These are phyloP conservation scores for Oryzias dopingdopingensis DNA, from an alignment of 2,797 vertebrate species.

Conservation along the genomic window DNA sequence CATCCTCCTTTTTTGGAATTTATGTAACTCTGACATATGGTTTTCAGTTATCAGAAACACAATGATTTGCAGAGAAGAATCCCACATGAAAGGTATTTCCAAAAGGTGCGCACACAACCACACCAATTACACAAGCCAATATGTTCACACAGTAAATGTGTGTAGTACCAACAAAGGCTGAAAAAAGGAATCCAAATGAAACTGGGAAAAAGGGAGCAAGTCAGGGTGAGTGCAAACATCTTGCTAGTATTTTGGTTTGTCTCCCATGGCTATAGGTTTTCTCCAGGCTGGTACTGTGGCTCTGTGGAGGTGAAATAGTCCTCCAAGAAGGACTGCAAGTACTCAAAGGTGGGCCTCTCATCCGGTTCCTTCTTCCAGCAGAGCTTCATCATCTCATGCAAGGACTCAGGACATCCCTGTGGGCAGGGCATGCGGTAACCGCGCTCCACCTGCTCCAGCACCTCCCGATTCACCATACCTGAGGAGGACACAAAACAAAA, in stretches of 20 bases:
- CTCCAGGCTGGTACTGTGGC: constrained; percentile 95
- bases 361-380: constrained; percentile 98
- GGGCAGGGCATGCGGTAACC: constrained; percentile 96
- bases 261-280: constrained; percentile 85
- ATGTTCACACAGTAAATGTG: constrained; percentile 44
- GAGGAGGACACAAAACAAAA: neutral
- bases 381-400: constrained; percentile 94
- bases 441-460: constrained; percentile 93
- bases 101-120: constrained; percentile 3
- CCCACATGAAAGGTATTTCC: constrained; percentile 19
- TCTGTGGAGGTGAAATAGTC: constrained; percentile 98
- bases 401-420: constrained; percentile 92
- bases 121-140: constrained; percentile 5
- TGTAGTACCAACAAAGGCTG: constrained; percentile 44
- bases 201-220: constrained; percentile 32
- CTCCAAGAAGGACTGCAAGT: constrained; percentile 95
- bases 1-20: too few species aligned
- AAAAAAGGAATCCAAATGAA: constrained; percentile 16
- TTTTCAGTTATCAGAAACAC: constrained; percentile 44
- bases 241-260: constrained; percentile 38
- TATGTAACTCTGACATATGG: too few species aligned
- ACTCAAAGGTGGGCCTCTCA: constrained; percentile 95
- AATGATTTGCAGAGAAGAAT: constrained; percentile 14
- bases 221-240: constrained; percentile 84
- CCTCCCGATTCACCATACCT: constrained; percentile 97